Evolutionary conservation across 92 coral and sea anemone species (phyloP).

Genomic region (Phenganax subtilis): DNA sequence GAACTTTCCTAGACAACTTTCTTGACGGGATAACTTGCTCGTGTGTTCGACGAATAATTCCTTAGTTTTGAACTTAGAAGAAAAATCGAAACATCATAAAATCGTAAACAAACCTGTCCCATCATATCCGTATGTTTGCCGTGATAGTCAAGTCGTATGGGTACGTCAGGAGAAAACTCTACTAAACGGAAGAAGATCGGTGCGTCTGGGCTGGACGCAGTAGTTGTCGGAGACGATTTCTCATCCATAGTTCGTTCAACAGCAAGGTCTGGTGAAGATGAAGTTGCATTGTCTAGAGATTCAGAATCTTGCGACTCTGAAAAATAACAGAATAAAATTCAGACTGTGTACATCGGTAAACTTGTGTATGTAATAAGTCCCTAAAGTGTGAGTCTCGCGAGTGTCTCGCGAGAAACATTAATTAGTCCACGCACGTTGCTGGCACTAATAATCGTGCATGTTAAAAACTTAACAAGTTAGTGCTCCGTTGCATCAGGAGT

Average conservation of each 20-base stretch:
- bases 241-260: slow-evolving; percentile 52
- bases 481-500: no score
- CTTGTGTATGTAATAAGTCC: no score
- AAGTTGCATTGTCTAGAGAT: background rate
- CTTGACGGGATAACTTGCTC: no score
- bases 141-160: slow-evolving; percentile 90
- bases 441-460: no score
- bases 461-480: no score
- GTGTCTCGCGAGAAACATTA: no score
- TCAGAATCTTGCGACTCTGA: background rate
- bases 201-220: slow-evolving; percentile 9
- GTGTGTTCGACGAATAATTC: no score
- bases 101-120: slow-evolving; percentile 69
- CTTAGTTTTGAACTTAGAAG: no score
- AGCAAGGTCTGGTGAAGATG: slow-evolving; percentile 51
- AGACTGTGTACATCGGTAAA: no score
- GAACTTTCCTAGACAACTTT: no score
- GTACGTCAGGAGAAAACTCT: slow-evolving; percentile 91
- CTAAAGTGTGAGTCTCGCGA: no score
- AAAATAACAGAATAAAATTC: background rate
- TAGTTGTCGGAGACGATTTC: slow-evolving; percentile 41
- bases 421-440: no score
- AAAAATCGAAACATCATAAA: background rate
- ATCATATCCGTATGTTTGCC: slow-evolving; percentile 82
- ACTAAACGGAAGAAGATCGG: slow-evolving; percentile 91